Evolutionary conservation across 2,797 vertebrate species (phyloP), one percentile per base, ranked within the genome.

Genomic region (Anomalospiza imberbis): DNA sequence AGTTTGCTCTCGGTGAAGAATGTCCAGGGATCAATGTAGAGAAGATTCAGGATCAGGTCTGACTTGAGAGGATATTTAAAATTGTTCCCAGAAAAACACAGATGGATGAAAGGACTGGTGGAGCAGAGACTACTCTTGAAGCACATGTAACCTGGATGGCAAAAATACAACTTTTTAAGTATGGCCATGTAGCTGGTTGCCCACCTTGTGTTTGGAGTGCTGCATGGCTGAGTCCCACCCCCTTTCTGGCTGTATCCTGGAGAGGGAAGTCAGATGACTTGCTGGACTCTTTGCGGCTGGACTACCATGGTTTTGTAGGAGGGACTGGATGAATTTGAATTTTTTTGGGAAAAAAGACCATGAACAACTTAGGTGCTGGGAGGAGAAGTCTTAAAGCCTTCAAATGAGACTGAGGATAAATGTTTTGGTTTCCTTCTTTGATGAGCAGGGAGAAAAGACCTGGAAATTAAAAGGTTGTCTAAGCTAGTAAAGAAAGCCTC

Each of bases 201-300:
- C 44, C 21, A 10, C 14, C 25, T 54, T 36, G 34, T 48, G 29
- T 2, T 1, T 10, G 29, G 42, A n/a, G 34, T 38, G 24, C 48
- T 70, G 18, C 0, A 0, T 24, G 38, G 40, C 32, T 29, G 17
- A n/a, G 31, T 55, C 4, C 38, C 7, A 4, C 10, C 4, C 12
- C 0, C 4, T 60, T 36, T 29, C 32, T 5, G 26, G 12, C 25
- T 76, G 16, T 6, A 0, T 3, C 4, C 0, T 1, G 26, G 32
- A 25, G 7, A 67, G 29, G 34, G 13, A 26, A 58, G 29, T 7
- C 1, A 7, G 21, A 10, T 72, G 34, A 9, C 24, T 38, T 63
- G 28, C 50, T 81, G 62, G n/a, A 13, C 29, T 90, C 20, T 57
- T 38, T 61, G 38, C 11, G 18, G 6, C 62, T 10, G 22, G 17